Base-by-base conservation (phyloP, 2,888 invertebrate genomes). In the Orchesella flavescens region DNA sequence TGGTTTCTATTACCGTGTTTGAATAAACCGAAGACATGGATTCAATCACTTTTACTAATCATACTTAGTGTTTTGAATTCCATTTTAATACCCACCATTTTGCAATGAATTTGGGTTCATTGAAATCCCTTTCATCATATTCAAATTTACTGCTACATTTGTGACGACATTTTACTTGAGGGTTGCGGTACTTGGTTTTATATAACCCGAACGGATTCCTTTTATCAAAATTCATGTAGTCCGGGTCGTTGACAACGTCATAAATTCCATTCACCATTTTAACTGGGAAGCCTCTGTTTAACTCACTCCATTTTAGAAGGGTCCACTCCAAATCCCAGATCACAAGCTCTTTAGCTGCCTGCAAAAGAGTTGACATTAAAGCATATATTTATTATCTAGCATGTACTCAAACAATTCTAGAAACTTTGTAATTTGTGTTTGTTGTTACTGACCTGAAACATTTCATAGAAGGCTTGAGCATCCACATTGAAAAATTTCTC, bases 331-430 rank as follows among this genome's bases (percentile, higher is more conserved):
- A 24, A 65, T 82, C 82, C 71, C 82, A 78, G 43, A 82, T 75
- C 0, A 65, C 17, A 0, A 85, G 53, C 57, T 85, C 85, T n/a
- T 68, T 34, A 61, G 75, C 78, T 21, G 78, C 78, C 85, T 85
- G 63, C 9, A 74, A 74, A 1, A 19, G 15, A n/a, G n/a, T n/a
- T n/a, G n/a, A n/a, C n/a, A n/a, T n/a, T n/a, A n/a, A 74, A 21
- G 24, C 23, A 34, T 4, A 12, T n/a, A n/a, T n/a, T n/a, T 23
- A 12, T 3, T 19, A 13, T 19, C 10, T 5, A 59, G 4, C 4
- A 19, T 21, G 12, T 17, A 19, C 21, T 2, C 17, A 4, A 9
- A 59, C n/a, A 21, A 63, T 1, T 63, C 7, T 34, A 34, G 7
- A 34, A 19, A 24, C 23, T 63, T 63, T 12, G 7, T 34, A 4